Evolutionary conservation across 2,797 vertebrate species (phyloP), one percentile per base, ranked within the genome.

Genomic region (Kryptopterus vitreolus): DNA sequence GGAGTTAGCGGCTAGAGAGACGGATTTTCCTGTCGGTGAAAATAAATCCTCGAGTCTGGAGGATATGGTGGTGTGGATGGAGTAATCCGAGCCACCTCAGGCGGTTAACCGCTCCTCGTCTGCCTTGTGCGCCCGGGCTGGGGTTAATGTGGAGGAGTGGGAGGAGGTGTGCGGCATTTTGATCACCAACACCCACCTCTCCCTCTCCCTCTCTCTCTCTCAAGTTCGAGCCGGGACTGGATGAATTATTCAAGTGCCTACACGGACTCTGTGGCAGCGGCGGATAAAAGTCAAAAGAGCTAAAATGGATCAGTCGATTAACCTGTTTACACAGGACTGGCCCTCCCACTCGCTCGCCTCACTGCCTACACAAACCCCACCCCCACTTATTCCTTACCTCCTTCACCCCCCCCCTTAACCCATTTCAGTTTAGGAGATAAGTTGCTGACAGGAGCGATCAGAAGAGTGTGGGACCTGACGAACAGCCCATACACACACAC

Each of bases 251-350:
- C 95, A 96, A 82, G 90, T 87, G 58, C 92, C 93, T 92, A 93
- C 94, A 92, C 94, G 94, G 91, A 92, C 94, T 96, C 89, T 93
- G 94, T 95, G 92, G 93, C 90, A 91, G 94, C 91, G 94, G 91
- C 90, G 92, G 96, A 96, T 95, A 96, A 95, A 96, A 92, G 95
- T 95, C 95, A 96, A 92, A 94, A 94, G 91, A 87, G 92, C 94
- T 95, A 93, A 92, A 96, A 94, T 94, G 92, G 95, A 96, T 96
- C 95, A 95, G 95, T 95, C 93, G 95, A 97, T 95, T 95, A 96
- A 95, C 94, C 93, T 94, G 95, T 96, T 96, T 96, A 94, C 92
- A 94, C 94, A 94, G 92, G 94, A 93, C 92, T 87, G 86, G 90
- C 91, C 91, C 90, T 90, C 89, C 88, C 76, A 68, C 53, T 77